phyloP scores from a whole-genome alignment of 2,797 vertebrate species.

The Sarcophilus harrisii region DNA sequence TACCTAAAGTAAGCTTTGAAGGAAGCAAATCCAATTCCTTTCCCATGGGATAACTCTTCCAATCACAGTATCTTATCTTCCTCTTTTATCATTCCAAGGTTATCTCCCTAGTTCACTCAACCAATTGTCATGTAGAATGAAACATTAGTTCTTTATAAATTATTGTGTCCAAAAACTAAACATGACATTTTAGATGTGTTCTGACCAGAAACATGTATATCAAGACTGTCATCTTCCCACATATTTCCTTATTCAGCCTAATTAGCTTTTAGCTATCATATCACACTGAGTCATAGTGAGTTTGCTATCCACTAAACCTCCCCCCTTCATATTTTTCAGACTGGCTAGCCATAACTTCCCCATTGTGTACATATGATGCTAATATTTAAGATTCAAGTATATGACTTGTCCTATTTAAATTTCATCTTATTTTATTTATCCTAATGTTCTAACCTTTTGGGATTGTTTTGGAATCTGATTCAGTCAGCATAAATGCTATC shows the following conservation, averaged over 20 bases:
- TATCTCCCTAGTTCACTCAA: neutral
- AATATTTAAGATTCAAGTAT: neutral
- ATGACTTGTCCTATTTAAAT: neutral
- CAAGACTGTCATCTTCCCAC: neutral
- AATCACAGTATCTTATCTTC: neutral
- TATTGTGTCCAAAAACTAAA: neutral
- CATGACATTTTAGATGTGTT: neutral
- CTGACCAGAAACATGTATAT: neutral
- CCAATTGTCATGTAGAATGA: neutral
- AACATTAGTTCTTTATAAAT: neutral
- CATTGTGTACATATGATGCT: neutral
- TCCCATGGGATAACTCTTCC: neutral
- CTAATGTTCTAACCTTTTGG: neutral
- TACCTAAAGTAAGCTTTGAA: neutral
- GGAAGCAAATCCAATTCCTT: neutral
- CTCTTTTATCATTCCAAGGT: neutral
- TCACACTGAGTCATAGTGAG: neutral
- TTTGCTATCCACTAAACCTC: neutral
- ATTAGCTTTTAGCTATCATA: neutral
- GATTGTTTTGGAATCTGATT: neutral
- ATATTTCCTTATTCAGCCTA: neutral
- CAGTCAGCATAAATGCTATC: neutral
- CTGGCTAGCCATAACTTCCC: neutral
- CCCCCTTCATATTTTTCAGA: neutral
- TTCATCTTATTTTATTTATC: neutral